Evolutionary conservation across 64 coral and sea anemone species (phyloP).

Genomic region (Stylophora pistillata): DNA sequence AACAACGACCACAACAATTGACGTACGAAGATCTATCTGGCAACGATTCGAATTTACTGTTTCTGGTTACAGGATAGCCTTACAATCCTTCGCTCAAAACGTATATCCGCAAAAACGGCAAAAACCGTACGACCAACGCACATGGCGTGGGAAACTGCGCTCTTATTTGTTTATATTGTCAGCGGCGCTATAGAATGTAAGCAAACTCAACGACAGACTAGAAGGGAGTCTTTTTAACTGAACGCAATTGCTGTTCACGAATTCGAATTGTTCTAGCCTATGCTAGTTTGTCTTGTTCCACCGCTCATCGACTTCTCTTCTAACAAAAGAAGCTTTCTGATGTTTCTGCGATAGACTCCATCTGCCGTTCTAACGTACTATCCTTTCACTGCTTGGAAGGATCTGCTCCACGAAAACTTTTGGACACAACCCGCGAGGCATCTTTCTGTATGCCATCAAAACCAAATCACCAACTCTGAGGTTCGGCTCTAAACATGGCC

Average conservation of each 20-base stretch:
- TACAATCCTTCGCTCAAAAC: too few relatives aligned
- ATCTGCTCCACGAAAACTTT: slow-evolving; percentile 54
- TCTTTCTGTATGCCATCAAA: slow-evolving; percentile 34
- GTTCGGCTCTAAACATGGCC: slow-evolving; percentile 44
- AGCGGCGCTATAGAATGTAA: too few relatives aligned
- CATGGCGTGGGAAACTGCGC: too few relatives aligned
- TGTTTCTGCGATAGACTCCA: slow-evolving; percentile 50
- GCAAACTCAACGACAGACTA: not conserved
- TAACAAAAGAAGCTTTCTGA: slow-evolving; percentile 56
- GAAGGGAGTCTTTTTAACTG: not conserved
- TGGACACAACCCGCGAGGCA: slow-evolving; percentile 52
- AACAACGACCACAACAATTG: too few relatives aligned
- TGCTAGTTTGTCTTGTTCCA: not conserved
- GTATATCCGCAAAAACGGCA: too few relatives aligned
- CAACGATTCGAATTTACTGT: too few relatives aligned
- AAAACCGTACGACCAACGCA: too few relatives aligned
- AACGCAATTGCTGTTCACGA: not conserved
- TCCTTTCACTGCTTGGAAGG: slow-evolving; percentile 33
- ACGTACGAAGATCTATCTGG: too few relatives aligned
- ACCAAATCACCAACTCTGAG: slow-evolving; percentile 51
- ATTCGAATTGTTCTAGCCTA: not conserved
- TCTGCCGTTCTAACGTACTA: slow-evolving; percentile 63
- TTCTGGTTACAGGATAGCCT: too few relatives aligned
- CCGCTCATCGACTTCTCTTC: slow-evolving; percentile 48
- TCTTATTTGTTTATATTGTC: too few relatives aligned